A percentile compares a stretch with the other conserved stretches of the same genome.
Conservation (phyloP, 2,797 vertebrate genomes). For the Pangasius sanitwongsei region DNA sequence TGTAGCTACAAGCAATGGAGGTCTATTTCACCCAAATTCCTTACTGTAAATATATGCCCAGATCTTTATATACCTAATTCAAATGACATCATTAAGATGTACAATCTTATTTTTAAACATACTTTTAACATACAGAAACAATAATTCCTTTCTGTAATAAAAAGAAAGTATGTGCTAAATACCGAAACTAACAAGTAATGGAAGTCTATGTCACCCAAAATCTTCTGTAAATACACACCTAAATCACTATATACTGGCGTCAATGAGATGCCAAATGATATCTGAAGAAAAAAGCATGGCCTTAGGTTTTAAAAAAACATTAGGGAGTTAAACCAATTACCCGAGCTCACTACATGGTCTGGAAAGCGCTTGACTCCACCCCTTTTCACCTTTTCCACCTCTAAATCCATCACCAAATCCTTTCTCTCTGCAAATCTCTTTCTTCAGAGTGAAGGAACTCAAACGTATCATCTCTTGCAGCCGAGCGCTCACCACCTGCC, state of each 20-base stretch:
- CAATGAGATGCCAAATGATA: not conserved
- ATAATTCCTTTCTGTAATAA: not conserved
- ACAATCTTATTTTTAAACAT: not conserved
- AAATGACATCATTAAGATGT: not conserved
- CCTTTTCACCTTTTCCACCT: slow-evolving; percentile 24
- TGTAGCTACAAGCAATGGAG: not conserved
- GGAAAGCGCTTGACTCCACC: not conserved
- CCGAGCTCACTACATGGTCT: not conserved
- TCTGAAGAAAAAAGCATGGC: not conserved
- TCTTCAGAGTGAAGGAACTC: slow-evolving; percentile 33
- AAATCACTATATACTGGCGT: not conserved
- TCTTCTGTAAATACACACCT: not conserved
- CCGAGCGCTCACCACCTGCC: slow-evolving; percentile 37
- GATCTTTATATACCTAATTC: not conserved
- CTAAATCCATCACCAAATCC: slow-evolving; percentile 23
- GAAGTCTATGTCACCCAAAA: not conserved
- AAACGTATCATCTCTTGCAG: slow-evolving; percentile 56
- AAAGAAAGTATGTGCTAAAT: not conserved
- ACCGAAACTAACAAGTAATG: not conserved
- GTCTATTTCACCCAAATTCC: not conserved
- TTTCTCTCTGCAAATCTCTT: slow-evolving; percentile 17
- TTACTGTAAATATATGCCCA: not conserved
- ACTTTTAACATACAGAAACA: not conserved
- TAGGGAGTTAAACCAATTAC: not conserved
- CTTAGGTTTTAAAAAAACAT: not conserved